These are phyloP conservation scores for Anoura caudifer DNA, from an alignment of 2,113 vertebrate genomes.

Conservation along the genomic window DNA sequence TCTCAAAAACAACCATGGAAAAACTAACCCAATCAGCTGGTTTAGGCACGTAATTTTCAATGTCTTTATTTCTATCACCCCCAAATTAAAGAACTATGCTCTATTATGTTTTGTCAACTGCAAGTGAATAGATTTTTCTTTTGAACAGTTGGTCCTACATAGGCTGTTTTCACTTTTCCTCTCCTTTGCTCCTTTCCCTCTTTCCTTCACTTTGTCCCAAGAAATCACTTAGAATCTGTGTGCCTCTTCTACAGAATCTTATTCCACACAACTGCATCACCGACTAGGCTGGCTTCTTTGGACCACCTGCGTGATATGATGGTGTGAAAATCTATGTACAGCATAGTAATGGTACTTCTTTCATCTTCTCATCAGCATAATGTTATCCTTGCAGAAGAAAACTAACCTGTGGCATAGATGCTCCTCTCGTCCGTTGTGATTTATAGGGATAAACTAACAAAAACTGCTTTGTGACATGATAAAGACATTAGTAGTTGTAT, in stretches of 20 bases:
- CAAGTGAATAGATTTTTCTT: not conserved
- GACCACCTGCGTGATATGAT: not conserved
- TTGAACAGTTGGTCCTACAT: not conserved
- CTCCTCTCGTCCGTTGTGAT: constrained; percentile 52
- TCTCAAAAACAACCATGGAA: not conserved
- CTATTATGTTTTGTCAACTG: not conserved
- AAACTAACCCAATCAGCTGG: not conserved
- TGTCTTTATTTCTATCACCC: not conserved
- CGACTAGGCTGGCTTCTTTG: not conserved
- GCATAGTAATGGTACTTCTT: not conserved
- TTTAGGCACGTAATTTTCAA: not conserved
- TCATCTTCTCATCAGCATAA: not conserved
- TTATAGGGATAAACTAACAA: constrained; percentile 24
- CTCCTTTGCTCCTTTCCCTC: not conserved
- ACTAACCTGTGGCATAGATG: not conserved
- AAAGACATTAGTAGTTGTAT: constrained; percentile 41
- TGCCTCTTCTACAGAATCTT: not conserved
- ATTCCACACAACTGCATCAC: not conserved
- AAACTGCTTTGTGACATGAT: constrained; percentile 40
- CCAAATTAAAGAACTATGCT: not conserved
- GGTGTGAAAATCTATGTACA: not conserved
- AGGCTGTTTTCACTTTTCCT: not conserved
- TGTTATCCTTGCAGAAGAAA: not conserved
- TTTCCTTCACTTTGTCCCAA: not conserved
- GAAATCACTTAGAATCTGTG: not conserved